These are phyloP conservation scores for Phaonia tiefii DNA, from an alignment of 2,888 invertebrate species.

Conservation along the genomic window DNA sequence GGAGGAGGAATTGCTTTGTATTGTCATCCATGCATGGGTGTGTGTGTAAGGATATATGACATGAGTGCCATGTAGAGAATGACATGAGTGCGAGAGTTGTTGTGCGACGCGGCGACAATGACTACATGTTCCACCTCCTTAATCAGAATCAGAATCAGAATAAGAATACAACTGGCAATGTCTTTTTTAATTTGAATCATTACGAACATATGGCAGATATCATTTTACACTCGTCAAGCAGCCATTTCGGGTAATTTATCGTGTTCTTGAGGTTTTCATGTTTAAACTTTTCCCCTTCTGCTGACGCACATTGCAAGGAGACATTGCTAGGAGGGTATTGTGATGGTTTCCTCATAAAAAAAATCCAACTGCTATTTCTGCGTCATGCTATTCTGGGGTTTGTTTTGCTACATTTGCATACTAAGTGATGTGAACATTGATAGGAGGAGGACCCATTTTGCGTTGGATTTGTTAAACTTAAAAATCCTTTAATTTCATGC, in stretches of 20 bases:
- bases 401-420: too few relatives aligned
- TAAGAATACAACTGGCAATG: conserved; percentile 36
- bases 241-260: conserved; percentile 54
- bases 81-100: conserved; percentile 13
- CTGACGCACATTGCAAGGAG: not conserved
- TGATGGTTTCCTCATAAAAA: too few relatives aligned
- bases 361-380: too few relatives aligned
- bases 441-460: too few relatives aligned
- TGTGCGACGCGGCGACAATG: not conserved
- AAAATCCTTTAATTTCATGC: too few relatives aligned
- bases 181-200: conserved; percentile 30
- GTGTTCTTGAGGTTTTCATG: not conserved
- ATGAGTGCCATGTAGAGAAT: not conserved
- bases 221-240: conserved; percentile 62
- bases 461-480: too few relatives aligned
- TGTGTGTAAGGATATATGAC: not conserved
- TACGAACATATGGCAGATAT: conserved; percentile 58
- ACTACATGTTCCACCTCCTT: conserved; percentile 49
- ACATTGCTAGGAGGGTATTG: not conserved
- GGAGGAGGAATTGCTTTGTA: conserved; percentile 59
- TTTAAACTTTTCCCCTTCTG: not conserved
- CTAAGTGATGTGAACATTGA: too few relatives aligned
- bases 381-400: too few relatives aligned
- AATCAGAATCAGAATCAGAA: too few relatives aligned
- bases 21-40: conserved; percentile 1